Base-by-base conservation (phyloP, 2,797 vertebrate species). In the Rhinichthys osculus region DNA sequence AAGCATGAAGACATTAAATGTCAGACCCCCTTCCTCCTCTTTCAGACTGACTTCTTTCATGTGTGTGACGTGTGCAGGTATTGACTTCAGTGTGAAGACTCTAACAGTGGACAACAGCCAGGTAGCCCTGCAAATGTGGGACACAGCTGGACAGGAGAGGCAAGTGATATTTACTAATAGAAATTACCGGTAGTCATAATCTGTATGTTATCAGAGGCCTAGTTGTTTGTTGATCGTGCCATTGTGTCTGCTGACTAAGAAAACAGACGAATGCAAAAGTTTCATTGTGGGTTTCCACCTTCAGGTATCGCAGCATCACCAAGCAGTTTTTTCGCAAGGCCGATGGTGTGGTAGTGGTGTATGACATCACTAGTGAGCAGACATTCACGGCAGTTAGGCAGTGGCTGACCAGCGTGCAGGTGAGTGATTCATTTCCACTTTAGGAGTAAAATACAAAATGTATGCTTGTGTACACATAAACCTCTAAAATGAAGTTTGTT, bases 301-400 rank as follows among this genome's bases (percentile, higher is more conserved):
- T 2, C 90, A 99, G 98, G 94, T 99, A 98, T 88, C 96, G 95
- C 78, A 98, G 97, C 92, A 97, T 99, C 91, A 97, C 98, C 64
- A 98, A 97, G 87, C 98, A 99, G 90, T 99, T 99, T 93, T 99
- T 99, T 91, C 95, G 98, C 52, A 98, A 98, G 93, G 97, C 96
- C 0, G 98, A 99, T 0, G 97, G 97, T 0, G 96, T 99, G 47
- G 91, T 97, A 40, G 93, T 99, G 85, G 97, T 98, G 94, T 99
- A 99, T 23, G 98, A 99, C 66, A 93, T 98, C 92, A 98, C 96
- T 3, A 88, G 90, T 10, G 95, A 94, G 91, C 93, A 94, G 84
- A 97, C 96, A 1, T 99, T 99, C 93, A 95, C 93, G 4, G 94
- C 96, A 0, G 96, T 99, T 57, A 96, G 96, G 50, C 96, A 96